A percentile compares a stretch with the other conserved stretches of the same genome.
These are phyloP conservation scores for Recurvirostra avosetta DNA, from an alignment of 2,113 vertebrate species.

Conservation along the genomic window DNA sequence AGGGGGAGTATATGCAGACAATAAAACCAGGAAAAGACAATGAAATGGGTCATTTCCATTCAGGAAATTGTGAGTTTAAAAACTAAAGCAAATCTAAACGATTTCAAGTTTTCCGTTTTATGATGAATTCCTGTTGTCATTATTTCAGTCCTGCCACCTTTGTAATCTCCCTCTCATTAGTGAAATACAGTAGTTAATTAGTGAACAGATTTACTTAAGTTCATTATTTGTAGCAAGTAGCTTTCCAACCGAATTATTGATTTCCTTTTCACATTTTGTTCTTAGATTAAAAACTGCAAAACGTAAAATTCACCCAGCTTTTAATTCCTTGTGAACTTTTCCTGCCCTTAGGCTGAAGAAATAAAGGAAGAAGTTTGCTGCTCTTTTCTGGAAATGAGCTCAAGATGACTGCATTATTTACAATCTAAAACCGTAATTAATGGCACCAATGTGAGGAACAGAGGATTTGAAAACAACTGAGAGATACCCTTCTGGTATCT, in stretches of 20 bases:
- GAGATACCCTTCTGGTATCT: background rate
- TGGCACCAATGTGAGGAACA: background rate
- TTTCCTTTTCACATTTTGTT: slow-evolving; percentile 20
- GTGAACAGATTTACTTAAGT: slow-evolving; percentile 21
- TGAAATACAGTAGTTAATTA: background rate
- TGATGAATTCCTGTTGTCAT: background rate
- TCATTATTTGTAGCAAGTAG: slow-evolving; percentile 7
- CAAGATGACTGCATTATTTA: background rate
- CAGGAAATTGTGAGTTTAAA: slow-evolving; percentile 24
- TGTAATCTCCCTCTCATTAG: background rate
- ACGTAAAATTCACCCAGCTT: background rate
- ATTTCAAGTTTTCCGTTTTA: background rate
- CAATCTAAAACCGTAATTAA: background rate
- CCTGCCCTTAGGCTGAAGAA: background rate
- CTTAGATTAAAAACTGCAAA: background rate
- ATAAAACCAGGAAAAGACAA: slow-evolving; percentile 20
- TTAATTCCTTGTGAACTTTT: background rate
- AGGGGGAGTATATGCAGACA: background rate
- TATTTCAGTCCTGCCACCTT: background rate
- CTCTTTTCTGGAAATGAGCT: background rate
- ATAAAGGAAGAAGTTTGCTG: background rate
- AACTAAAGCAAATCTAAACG: background rate
- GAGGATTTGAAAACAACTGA: background rate
- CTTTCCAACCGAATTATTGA: slow-evolving; percentile 12
- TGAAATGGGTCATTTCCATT: slow-evolving; percentile 4